These are phyloP conservation scores for Amblyopsis hoosieri DNA, from an alignment of 2,797 vertebrate genomes.

Conservation along the genomic window DNA sequence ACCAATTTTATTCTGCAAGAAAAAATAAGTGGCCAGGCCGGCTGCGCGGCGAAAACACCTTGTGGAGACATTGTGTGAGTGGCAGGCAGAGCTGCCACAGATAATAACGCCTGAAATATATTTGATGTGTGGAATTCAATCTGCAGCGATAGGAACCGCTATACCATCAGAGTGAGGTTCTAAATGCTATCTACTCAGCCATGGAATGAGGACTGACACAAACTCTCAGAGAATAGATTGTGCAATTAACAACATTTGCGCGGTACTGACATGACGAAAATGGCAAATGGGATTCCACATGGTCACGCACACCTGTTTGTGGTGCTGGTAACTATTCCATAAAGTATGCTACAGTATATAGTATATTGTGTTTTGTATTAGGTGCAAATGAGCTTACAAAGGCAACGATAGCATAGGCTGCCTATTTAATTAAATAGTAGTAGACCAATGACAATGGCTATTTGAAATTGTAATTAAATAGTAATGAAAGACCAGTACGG, in stretches of 20 bases:
- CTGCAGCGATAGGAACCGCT: conserved; percentile 72
- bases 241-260: conserved; percentile 77
- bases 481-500: not conserved
- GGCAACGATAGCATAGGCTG: no score
- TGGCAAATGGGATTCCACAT: conserved; percentile 73
- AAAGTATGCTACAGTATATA: no score
- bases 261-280: conserved; percentile 74
- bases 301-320: conserved; percentile 54
- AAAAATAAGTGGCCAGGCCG: conserved; percentile 46
- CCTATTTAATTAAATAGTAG: no score
- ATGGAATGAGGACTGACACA: conserved; percentile 79
- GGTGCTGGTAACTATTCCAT: conserved; percentile 40
- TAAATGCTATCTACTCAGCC: conserved; percentile 80
- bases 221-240: conserved; percentile 76
- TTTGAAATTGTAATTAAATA: no score
- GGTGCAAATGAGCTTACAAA: no score
- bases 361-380: no score
- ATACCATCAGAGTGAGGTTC: conserved; percentile 73
- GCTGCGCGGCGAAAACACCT: conserved; percentile 55
- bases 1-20: conserved; percentile 37
- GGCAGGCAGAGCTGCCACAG: conserved; percentile 76
- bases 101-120: conserved; percentile 81
- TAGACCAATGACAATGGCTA: no score
- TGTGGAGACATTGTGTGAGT: conserved; percentile 69
- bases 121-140: conserved; percentile 81